Percentiles rank a stretch among this genome's conserved stretches.
These are phyloP conservation scores for Luscinia megarhynchos DNA, from an alignment of 2,797 vertebrate species.

Conservation along the genomic window DNA sequence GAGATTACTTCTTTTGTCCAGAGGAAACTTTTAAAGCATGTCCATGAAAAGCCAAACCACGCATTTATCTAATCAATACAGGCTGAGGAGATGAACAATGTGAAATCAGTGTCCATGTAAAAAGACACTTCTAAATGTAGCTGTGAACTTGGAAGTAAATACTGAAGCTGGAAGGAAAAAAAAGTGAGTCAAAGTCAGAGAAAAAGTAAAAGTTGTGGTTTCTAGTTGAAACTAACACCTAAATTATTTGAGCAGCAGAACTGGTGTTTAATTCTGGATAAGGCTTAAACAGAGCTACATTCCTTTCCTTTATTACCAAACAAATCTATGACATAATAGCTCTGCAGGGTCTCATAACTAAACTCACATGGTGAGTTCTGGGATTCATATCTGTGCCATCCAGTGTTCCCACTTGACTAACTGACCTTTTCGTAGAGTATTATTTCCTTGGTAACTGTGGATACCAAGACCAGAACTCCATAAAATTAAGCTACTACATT, in stretches of 20 bases:
- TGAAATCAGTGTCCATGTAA: slow-evolving; percentile 8
- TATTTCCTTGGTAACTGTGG: background rate
- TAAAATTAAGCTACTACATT: background rate
- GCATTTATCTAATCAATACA: slow-evolving; percentile 24
- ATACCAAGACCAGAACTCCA: background rate
- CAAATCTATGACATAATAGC: background rate
- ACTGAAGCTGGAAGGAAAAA: background rate
- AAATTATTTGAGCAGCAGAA: background rate
- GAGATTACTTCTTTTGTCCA: slow-evolving; percentile 43
- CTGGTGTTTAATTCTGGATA: background rate
- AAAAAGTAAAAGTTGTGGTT: background rate
- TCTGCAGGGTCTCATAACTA: background rate
- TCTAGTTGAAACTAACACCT: background rate
- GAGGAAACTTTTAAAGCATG: slow-evolving; percentile 1
- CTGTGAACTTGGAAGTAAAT: slow-evolving; percentile 26
- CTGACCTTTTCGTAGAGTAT: background rate
- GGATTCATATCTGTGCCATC: background rate
- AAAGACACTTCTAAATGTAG: slow-evolving; percentile 11
- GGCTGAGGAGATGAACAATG: slow-evolving; percentile 28
- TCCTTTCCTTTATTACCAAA: background rate
- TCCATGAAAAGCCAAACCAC: slow-evolving; percentile 28
- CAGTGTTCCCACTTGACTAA: background rate
- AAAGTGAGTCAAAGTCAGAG: background rate
- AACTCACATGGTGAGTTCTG: background rate
- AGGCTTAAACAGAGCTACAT: background rate